phyloP scores from a whole-genome alignment of 2,797 vertebrate species.

The Buphagus erythrorhynchus region DNA sequence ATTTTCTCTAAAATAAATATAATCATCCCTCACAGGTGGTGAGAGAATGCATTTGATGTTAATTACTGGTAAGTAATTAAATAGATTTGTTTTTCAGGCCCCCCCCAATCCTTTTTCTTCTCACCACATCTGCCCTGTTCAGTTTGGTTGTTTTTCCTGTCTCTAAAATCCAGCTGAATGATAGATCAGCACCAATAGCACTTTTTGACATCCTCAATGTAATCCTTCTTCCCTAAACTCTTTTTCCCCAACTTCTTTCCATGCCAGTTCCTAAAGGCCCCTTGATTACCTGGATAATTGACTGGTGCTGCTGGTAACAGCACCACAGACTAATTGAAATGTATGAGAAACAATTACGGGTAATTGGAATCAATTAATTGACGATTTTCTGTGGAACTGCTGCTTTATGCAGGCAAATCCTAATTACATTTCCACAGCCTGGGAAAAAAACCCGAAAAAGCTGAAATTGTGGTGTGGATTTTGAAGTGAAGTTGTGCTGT shows the following conservation, averaged over 20 bases:
- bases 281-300: conserved; percentile 55
- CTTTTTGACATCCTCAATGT: neutral
- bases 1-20: neutral
- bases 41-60: neutral
- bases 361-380: conserved; percentile 83
- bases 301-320: conserved; percentile 51
- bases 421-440: conserved; percentile 47
- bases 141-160: neutral
- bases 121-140: neutral
- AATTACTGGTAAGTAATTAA: neutral
- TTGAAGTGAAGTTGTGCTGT: neutral
- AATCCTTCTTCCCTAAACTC: neutral
- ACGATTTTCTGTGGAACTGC: conserved; percentile 72
- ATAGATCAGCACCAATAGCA: neutral
- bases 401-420: conserved; percentile 56
- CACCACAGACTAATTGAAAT: conserved; percentile 76
- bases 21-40: neutral
- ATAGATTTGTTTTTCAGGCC: neutral
- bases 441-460: neutral
- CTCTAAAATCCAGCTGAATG: neutral
- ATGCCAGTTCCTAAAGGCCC: neutral
- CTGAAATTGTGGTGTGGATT: neutral
- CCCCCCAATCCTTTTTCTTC: neutral
- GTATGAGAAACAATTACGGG: conserved; percentile 80
- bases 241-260: neutral